These are phyloP conservation scores for Oikopleura vanhoeffeni DNA, from an alignment of 23 tunicate species.

Conservation along the genomic window DNA sequence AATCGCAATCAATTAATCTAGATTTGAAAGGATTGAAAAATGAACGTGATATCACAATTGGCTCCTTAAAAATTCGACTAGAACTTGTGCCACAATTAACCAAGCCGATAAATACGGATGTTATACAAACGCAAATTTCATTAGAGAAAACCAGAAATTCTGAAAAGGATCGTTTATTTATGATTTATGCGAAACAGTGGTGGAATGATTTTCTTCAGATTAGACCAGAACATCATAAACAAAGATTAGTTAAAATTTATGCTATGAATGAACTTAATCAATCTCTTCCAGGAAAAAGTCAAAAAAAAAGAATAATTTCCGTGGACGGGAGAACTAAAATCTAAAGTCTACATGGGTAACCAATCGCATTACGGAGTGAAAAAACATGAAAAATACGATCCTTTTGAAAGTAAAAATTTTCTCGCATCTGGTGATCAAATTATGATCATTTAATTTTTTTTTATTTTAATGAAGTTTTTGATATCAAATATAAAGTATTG, in stretches of 20 bases:
- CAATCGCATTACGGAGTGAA: too few relatives aligned
- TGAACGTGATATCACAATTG: background rate
- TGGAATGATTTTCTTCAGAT: conserved; percentile 89
- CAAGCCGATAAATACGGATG: conserved; percentile 18
- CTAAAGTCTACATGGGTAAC: too few relatives aligned
- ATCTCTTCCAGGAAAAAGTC: background rate
- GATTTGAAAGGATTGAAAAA: background rate
- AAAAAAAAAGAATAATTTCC: too few relatives aligned
- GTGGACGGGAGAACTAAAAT: too few relatives aligned
- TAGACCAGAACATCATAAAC: conserved; percentile 29
- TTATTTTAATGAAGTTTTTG: too few relatives aligned
- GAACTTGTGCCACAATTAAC: background rate
- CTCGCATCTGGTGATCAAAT: too few relatives aligned
- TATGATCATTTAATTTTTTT: too few relatives aligned
- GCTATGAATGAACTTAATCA: conserved; percentile 17
- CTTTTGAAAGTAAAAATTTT: too few relatives aligned
- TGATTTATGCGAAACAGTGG: conserved; percentile 91
- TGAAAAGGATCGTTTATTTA: conserved; percentile 67
- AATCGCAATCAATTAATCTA: too few relatives aligned
- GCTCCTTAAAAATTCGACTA: background rate
- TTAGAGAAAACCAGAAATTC: conserved; percentile 48
- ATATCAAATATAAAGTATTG: too few relatives aligned
- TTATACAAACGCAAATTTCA: conserved; percentile 60
- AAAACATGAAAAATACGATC: too few relatives aligned
- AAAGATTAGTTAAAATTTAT: conserved; percentile 57